Percentiles rank a stretch among this genome's conserved stretches.
These are phyloP conservation scores for Centropus unirufus DNA, from an alignment of 2,113 vertebrate species.

Conservation along the genomic window DNA sequence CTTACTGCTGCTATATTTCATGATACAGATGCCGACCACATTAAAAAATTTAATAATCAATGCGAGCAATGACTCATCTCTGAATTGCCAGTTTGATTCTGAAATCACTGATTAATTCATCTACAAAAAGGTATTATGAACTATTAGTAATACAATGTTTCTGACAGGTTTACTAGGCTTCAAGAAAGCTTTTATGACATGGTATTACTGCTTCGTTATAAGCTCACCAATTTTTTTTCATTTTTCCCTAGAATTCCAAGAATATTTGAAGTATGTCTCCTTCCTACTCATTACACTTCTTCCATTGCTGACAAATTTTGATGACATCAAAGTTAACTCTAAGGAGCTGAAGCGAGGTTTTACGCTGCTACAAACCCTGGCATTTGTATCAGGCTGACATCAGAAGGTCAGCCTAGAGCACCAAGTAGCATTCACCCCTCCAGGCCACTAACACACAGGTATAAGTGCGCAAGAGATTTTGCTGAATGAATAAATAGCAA, in stretches of 20 bases:
- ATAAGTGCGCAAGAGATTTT: not conserved
- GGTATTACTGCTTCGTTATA: not conserved
- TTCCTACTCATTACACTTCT: not conserved
- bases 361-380: not conserved
- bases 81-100: slow-evolving; percentile 45
- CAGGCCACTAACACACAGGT: not conserved
- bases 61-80: slow-evolving; percentile 34
- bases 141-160: slow-evolving; percentile 20
- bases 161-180: slow-evolving; percentile 51
- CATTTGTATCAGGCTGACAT: not conserved
- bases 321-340: not conserved
- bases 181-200: not conserved
- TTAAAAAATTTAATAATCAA: not conserved
- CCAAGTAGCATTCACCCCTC: not conserved
- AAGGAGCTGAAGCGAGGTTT: not conserved
- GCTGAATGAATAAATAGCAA: not conserved
- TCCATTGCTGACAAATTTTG: not conserved
- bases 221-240: not conserved
- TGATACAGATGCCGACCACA: not conserved
- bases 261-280: not conserved
- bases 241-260: not conserved
- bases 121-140: slow-evolving; percentile 33
- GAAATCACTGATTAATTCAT: slow-evolving; percentile 58
- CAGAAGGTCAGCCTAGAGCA: not conserved
- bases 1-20: not conserved